These are phyloP conservation scores for Drosophila meridionalis DNA, from an alignment of 2,888 invertebrate species.

Conservation along the genomic window DNA sequence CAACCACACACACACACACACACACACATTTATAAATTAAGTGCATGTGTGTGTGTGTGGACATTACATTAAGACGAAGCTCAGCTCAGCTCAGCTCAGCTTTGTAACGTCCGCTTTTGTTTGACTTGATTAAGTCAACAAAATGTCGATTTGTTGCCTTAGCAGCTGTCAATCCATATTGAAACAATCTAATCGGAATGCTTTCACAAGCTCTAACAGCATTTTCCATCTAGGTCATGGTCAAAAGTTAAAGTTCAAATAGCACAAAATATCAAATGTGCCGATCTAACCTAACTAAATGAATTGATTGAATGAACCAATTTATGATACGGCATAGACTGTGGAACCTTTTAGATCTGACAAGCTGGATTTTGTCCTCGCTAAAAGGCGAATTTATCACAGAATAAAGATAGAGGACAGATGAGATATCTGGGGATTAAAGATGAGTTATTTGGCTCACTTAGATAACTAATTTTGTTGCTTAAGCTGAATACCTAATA, in stretches of 20 bases:
- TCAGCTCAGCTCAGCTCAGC: conserved; percentile 42
- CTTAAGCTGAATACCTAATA: neutral
- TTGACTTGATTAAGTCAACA: conserved; percentile 47
- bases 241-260: neutral
- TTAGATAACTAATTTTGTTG: no score
- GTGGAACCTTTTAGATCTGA: no score
- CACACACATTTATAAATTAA: conserved; percentile 9
- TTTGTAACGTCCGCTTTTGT: conserved; percentile 44
- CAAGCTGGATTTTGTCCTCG: neutral
- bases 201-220: conserved; percentile 10
- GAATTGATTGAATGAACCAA: neutral
- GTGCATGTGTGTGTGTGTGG: conserved; percentile 11
- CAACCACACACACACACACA: conserved; percentile 15
- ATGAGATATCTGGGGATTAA: neutral
- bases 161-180: conserved; percentile 30
- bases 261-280: neutral
- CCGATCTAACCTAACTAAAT: neutral
- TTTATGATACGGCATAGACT: neutral
- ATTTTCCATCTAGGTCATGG: neutral
- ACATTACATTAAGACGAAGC: conserved; percentile 35
- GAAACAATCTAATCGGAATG: conserved; percentile 17
- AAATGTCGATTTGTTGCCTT: conserved; percentile 33
- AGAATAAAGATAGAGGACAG: neutral
- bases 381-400: neutral
- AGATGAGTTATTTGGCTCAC: neutral